Conservation (phyloP, 2,888 invertebrate genomes). For the Zhuqinia jingwanae region DNA sequence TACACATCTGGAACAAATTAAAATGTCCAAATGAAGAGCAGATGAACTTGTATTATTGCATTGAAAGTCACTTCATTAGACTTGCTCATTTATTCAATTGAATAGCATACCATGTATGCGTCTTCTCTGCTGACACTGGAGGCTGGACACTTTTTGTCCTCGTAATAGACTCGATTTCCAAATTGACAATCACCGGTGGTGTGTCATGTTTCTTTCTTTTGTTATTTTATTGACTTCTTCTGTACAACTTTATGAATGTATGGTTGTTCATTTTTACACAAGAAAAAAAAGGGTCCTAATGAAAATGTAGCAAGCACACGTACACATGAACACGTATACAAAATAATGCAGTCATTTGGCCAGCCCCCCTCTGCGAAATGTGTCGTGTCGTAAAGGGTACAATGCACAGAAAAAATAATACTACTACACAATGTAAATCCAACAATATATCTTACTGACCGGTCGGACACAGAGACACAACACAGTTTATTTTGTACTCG, state of each 20-base stretch:
- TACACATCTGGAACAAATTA: slow-evolving; percentile 39
- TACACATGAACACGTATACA: neutral
- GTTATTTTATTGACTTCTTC: slow-evolving; percentile 49
- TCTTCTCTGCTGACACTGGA: neutral
- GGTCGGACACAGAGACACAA: no score
- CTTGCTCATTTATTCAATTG: neutral
- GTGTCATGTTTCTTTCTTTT: slow-evolving; percentile 28
- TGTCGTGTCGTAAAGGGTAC: slow-evolving; percentile 66
- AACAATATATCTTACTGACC: no score
- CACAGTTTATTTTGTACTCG: neutral
- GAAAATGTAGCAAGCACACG: neutral
- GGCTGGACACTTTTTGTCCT: slow-evolving; percentile 20
- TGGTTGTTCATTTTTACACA: neutral
- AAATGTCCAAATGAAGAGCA: slow-evolving; percentile 36
- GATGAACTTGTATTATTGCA: neutral
- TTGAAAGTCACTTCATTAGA: neutral
- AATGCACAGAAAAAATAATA: neutral
- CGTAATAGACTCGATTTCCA: slow-evolving; percentile 6
- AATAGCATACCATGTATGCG: neutral
- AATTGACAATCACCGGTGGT: neutral
- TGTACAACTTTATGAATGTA: slow-evolving; percentile 8
- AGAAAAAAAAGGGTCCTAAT: slow-evolving; percentile 8
- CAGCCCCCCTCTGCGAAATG: slow-evolving; percentile 67
- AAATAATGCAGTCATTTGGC: slow-evolving; percentile 57
- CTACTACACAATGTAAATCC: neutral